Base-by-base conservation (phyloP, 2,113 vertebrate species). In the Telmatochromis sp. region DNA sequence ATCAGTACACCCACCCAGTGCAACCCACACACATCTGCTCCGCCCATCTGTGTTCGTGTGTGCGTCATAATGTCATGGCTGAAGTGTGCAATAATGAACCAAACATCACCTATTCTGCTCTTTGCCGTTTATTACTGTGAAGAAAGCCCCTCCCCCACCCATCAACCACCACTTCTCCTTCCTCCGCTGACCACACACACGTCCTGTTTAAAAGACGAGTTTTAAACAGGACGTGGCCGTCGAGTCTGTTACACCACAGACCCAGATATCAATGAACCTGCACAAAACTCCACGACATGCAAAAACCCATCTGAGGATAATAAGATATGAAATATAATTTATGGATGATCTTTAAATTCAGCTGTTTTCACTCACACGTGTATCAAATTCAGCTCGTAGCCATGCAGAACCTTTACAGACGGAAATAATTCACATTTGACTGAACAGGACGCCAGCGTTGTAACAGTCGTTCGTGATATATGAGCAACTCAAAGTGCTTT, bases 401-500 rank as follows among this genome's bases (percentile, higher is more conserved):
- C 58, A 63, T 19, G 28, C 9, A 11, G 15, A 19, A 6, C 9
- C 28, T n/a, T 65, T 35, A 12, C 17, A 37, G 3, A n/a, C 10
- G 2, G 54, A 26, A 26, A 0, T 3, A 9, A 28, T 28, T 28
- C 26, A 26, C 26, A 2, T 26, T 4, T 2, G 19, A 37, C 35
- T 12, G 12, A 5, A 65, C 19, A 65, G 60, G 19, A 65, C 11
- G 21, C 54, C 21, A 7, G 6, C 21, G 7, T 21, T 37, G 63
- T 12, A 21, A 4, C 33, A n/a, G 31, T 37, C 7, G 12, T 5
- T 57, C 2, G 7, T 57, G 55, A 28, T 28, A 2, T 15, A 11
- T 3, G 58, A 63, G 28, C 58, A 19, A 33, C 58, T 63, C 15
- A 33, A 2, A n/a, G 15, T 11, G 58, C 5, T 35, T 7, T 63